phyloP scores from a whole-genome alignment of 92 coral and sea anemone species.

The Paramuricea clavata region DNA sequence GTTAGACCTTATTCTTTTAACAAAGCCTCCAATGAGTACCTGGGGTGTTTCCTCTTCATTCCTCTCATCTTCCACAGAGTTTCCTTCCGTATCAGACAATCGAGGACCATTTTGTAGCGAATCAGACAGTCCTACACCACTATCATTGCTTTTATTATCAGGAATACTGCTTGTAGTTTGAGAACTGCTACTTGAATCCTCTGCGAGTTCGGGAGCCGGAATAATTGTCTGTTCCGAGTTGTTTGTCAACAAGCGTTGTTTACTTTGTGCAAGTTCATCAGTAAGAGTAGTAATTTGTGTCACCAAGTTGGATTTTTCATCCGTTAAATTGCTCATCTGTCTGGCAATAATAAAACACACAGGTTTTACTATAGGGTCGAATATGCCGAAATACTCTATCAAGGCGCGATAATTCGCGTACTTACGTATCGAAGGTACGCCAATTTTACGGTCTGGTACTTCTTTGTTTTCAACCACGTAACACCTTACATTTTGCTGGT shows the following conservation, averaged over 20 bases:
- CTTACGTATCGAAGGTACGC: too few species aligned
- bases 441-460: too few species aligned
- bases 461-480: too few species aligned
- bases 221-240: not conserved
- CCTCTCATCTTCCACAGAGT: constrained; percentile 14
- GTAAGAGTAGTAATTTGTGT: not conserved
- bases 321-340: not conserved
- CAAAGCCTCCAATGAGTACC: not conserved
- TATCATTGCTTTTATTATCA: constrained; percentile 31
- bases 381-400: too few species aligned
- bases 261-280: not conserved
- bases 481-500: too few species aligned
- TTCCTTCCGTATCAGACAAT: constrained; percentile 5
- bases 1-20: not conserved
- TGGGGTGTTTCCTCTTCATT: not conserved
- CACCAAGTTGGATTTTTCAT: not conserved
- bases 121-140: constrained; percentile 31
- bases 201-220: not conserved
- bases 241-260: not conserved
- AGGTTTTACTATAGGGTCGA: too few species aligned
- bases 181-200: not conserved
- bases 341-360: not conserved
- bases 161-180: not conserved
- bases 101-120: not conserved
- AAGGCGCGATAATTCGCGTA: too few species aligned